Base-by-base conservation (phyloP, 2,888 invertebrate species). In the Pollenia griseotomentosa region DNA sequence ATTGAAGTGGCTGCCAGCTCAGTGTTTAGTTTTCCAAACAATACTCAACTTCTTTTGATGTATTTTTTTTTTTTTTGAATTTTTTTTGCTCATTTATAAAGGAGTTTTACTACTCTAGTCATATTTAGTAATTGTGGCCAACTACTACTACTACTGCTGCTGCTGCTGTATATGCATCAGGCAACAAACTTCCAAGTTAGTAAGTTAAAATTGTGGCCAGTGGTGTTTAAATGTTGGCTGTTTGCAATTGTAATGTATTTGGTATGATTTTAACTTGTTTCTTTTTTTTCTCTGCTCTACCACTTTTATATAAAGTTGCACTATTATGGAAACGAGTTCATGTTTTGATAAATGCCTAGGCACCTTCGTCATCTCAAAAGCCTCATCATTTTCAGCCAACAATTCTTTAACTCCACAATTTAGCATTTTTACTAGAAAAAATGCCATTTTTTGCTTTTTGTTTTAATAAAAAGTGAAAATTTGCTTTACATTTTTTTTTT, bases 321-420 rank as follows among this genome's bases (percentile, higher is more conserved):
- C 84, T 87, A 87, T 84, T 87, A 87, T 87, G 87, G 87, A 87
- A 87, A 87, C 87, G 81, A 87, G 87, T 87, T 87, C 87, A 87
- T 84, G 87, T 84, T 75, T 77, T 82, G 74, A 82, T 87, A 78
- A 87, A 87, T 87, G 84, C 81, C 84, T 87, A 73, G 23, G 87
- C 87, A 87, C 84, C 87, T 87, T 78, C 86, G 66, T 80, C 86
- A 83, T 75, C 80, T 33, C 33, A 33, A 33, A 33, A 70, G 53
- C 78, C 53, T 48, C 79, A 85, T 80, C 63, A 46, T 70, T 70
- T 44, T 61, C 66, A 57, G 70, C 40, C 57, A 66, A 59, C 66
- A 73, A 73, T 86, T 66, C 83, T 66, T 61, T 11, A 55, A 66
- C 63, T 80, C 14, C n/a, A 48, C 81, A 77, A 74, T 68, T 77